Conservation (phyloP, 2,888 invertebrate species). For the Napeogenes inachia region DNA sequence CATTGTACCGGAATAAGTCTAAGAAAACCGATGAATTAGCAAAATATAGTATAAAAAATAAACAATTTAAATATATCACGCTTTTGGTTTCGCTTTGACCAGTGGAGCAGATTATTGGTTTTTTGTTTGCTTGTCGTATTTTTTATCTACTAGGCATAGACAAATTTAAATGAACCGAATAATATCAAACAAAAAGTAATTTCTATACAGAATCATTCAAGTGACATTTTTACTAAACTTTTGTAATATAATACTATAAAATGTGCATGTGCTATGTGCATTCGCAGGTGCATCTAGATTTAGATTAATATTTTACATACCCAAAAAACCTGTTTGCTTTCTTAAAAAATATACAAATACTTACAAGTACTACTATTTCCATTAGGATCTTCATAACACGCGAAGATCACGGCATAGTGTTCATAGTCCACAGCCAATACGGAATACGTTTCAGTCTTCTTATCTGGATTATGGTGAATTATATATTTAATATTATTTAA, state of each 20-base stretch:
- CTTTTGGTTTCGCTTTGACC: background rate
- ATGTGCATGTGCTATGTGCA: no score
- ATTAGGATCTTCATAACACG: constrained; percentile 56
- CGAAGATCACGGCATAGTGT: constrained; percentile 64
- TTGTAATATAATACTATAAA: no score
- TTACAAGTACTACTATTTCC: constrained; percentile 63
- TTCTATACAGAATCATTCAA: background rate
- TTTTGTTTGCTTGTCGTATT: background rate
- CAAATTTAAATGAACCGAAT: constrained; percentile 11
- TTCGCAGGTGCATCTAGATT: no score
- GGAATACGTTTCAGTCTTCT: constrained; percentile 57
- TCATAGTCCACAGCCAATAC: constrained; percentile 64
- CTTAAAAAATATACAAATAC: constrained; percentile 34
- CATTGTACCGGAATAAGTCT: no score
- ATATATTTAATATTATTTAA: background rate
- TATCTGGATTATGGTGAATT: constrained; percentile 43
- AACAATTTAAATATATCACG: constrained; percentile 1
- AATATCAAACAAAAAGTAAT: background rate
- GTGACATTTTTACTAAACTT: background rate
- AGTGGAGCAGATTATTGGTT: constrained; percentile 3
- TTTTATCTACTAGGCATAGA: background rate
- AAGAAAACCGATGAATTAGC: background rate
- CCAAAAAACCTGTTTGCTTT: no score
- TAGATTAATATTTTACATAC: no score
- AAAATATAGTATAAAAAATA: background rate